Evolutionary conservation across 2,797 vertebrate species (phyloP), one percentile per base, ranked within the genome.

Genomic region (Fistularia commersonii): DNA sequence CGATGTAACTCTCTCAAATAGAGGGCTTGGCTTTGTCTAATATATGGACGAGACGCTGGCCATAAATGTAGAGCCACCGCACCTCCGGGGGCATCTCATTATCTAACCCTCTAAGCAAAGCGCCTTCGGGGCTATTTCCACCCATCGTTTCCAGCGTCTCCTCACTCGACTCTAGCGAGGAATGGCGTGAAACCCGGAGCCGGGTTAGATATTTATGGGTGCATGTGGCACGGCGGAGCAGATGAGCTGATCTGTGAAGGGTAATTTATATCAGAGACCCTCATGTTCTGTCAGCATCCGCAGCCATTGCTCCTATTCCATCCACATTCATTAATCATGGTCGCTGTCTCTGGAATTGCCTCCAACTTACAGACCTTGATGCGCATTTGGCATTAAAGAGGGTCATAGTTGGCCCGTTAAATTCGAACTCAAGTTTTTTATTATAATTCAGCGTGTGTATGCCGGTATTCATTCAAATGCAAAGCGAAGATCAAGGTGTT

Each of bases 241-340:
- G 64, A 74, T 33, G 6, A 54, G 43, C 45, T 6, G 8, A 57
- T 54, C 63, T 51, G 58, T 64, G 56, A 74, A 48, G 41, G 47
- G 66, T 73, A 67, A 80, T 77, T 80, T 63, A 75, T 61, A 62
- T 66, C 44, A 32, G 51, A 67, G 61, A 66, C 65, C 58, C 72
- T 70, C 36, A 32, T 66, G 64, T 69, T 70, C 63, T 69, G 54
- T 75, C 71, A 57, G 65, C 61, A 55, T 49, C 50, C 41, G 35
- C 55, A 48, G 51, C 60, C 57, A 65, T 54, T 41, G 39, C 15
- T 65, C 45, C 51, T 52, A 64, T 76, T 69, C 59, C 51, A 66
- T 76, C 72, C 67, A 64, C 66, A 71, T 74, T 70, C 76, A 79
- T 86, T 68, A 60, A 80, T 83, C 74, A 77, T 48, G 34, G 52